Base-by-base conservation (phyloP, 2,113 vertebrate genomes). In the Tonatia bakeri region DNA sequence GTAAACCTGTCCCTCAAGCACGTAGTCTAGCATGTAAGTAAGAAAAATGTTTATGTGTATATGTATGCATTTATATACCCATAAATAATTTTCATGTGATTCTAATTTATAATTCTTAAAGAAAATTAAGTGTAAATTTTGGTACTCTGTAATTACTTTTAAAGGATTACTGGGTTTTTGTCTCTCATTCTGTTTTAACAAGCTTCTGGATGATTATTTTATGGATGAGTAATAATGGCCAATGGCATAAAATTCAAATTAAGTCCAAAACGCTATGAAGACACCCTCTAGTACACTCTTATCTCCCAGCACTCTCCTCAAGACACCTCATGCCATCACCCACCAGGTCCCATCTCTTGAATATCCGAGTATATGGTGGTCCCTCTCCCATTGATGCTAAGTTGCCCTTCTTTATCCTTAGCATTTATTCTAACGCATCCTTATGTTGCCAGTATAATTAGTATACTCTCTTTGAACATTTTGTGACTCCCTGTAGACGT, bases 161-260 rank as follows among this genome's bases (percentile, higher is more conserved):
- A 67, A 95, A 87, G 3, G 14, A 67, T 15, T 96, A 33, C 11
- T 16, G 81, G 12, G 59, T 64, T 67, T 86, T 38, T 67, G 20
- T n/a, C 33, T 89, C 43, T 70, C 11, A 13, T 72, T 79, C 24
- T 73, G 52, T 52, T 13, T 89, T 73, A 87, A n/a, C 40, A 70
- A 95, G 26, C 11, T 69, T 89, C 75, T 52, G 11, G 5, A 1
- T 70, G 40, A 59, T 22, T 50, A 45, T 43, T 17, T 70, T 81
- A 95, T 80, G 43, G 17, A 31, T 61, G 14, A 64, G 4, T 45
- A 92, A 81, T 76, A 11, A 17, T 72, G n/a, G 17, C 28, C 22
- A 95, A 59, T 3, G 80, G 79, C 22, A 40, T 94, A 69, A 93
- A 92, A 85, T 88, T 93, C 67, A 94, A 88, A 75, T 31, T 82